Percentiles rank a stretch among this genome's conserved stretches.
These are phyloP conservation scores for Drosophila paranaensis DNA, from an alignment of 2,888 invertebrate genomes.

Conservation along the genomic window DNA sequence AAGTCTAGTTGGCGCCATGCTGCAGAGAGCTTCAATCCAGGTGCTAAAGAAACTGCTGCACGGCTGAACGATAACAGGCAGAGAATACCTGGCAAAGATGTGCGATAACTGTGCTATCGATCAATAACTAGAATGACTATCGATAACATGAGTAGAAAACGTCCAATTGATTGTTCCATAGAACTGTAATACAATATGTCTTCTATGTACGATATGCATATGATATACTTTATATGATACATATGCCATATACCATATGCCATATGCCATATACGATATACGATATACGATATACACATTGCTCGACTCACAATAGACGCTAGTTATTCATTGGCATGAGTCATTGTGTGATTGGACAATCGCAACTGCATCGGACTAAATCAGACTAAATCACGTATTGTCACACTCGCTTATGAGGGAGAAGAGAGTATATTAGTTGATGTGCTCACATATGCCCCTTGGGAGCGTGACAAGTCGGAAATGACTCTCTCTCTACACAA, in stretches of 20 bases:
- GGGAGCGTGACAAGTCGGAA: not conserved
- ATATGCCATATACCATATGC: not conserved
- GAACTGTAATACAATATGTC: no score
- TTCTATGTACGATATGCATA: no score
- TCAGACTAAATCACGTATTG: slow-evolving; percentile 41
- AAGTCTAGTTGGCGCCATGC: not conserved
- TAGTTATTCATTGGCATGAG: slow-evolving; percentile 7
- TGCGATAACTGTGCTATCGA: not conserved
- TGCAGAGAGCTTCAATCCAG: not conserved
- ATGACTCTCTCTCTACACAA: not conserved
- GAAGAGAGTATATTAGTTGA: not conserved
- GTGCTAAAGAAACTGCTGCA: not conserved
- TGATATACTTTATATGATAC: no score
- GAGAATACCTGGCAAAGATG: not conserved
- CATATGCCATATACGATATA: not conserved
- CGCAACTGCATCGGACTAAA: slow-evolving; percentile 45
- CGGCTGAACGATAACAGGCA: not conserved
- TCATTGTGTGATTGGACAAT: slow-evolving; percentile 21
- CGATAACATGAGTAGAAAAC: not conserved
- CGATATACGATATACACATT: not conserved
- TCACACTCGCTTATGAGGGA: not conserved
- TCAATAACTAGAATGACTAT: not conserved
- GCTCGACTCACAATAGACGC: not conserved
- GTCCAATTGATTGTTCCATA: no score
- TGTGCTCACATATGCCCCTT: no score